Base-by-base conservation (phyloP, 2,797 vertebrate genomes). In the Xiphorhynchus erythropygius region DNA sequence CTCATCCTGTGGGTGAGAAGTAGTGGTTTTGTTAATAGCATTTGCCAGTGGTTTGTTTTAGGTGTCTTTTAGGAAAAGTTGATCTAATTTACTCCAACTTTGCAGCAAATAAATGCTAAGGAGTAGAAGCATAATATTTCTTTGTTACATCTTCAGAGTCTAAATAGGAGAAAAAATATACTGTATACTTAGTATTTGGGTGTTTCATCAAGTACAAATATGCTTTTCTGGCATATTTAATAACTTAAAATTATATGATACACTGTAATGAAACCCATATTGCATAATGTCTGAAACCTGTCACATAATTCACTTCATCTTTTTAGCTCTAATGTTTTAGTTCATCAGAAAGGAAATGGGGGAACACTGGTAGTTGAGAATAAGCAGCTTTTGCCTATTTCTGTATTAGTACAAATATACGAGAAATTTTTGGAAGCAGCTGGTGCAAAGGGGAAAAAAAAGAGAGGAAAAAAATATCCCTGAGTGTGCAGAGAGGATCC, bases 21-120 rank as follows among this genome's bases (percentile, higher is more conserved):
- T 78, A 74, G 84, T 79, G 89, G 22, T 80, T 97, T 96, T 95
- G 81, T 92, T 93, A 74, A 97, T 39, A 96, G 69, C 79, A 81
- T 94, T 95, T 94, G 71, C 87, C 86, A 94, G 68, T n/a, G 81
- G 70, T 39, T 13, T 93, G 87, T 94, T 94, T 96, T 94, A 85
- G 57, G 67, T 84, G 73, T 57, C 67, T 94, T 96, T 93, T 93
- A 39, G 44, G 90, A 96, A 92, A 47, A 59, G 77, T 85, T 96
- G 80, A 89, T 97, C 52, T 90, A 70, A 97, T 95, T 96, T 97
- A 67, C 59, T 89, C 71, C 39, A 50, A 91, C 71, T 97, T 95
- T 95, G 52, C 70, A 96, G 53, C 74, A 84, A 96, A 79, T 90
- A 81, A 90, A 75, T 89, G 33, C 79, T 68, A 17, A 64, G 59